Base-by-base conservation (phyloP, 2,888 invertebrate genomes). In the Rotaria socialis region DNA sequence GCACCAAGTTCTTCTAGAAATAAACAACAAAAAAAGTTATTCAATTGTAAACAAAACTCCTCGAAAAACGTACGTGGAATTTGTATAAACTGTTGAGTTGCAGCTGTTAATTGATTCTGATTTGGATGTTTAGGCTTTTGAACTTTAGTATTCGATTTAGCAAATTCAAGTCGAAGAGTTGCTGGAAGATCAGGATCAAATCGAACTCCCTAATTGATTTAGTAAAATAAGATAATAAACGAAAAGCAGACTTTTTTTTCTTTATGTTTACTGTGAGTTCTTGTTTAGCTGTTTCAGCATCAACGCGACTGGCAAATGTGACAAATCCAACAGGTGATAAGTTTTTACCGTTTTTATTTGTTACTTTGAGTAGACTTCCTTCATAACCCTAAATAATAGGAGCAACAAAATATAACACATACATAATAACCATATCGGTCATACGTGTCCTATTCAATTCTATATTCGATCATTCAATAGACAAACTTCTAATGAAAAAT, bases 131-230 rank as follows among this genome's bases (percentile, higher is more conserved):
- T 86, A 14, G 86, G 96, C 94, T 96, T 96, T 94, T 97, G 96
- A 94, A 99, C 99, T 95, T 99, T 99, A 93, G 99, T 99, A 95
- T 99, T 99, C 94, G 97, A 97, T 95, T 98, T 98, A 94, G 99
- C 99, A 94, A 99, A 97, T 95, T 99, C 99, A 94, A 99, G 95
- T 93, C 99, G 95, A 94, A 99, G 96, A 92, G 97, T 97, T 95
- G 99, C 99, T 93, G 98, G 97, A 94, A 97, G 95, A 94, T 99
- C 99, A 93, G 99, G 99, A 94, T 99, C 99, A 94, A 99, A 99
- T 93, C 97, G 95, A 93, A 99, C 97, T 93, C 98, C 98, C 96
- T 98, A 95, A 88, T 16, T 50, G 1, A 55, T 35, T 4, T 35
- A 56, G 47, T 2, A 27, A 27, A 27, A 35, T 74, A 74, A 41